Base-by-base conservation (phyloP, 2,888 invertebrate genomes). In the Drosophila subquinaria region DNA sequence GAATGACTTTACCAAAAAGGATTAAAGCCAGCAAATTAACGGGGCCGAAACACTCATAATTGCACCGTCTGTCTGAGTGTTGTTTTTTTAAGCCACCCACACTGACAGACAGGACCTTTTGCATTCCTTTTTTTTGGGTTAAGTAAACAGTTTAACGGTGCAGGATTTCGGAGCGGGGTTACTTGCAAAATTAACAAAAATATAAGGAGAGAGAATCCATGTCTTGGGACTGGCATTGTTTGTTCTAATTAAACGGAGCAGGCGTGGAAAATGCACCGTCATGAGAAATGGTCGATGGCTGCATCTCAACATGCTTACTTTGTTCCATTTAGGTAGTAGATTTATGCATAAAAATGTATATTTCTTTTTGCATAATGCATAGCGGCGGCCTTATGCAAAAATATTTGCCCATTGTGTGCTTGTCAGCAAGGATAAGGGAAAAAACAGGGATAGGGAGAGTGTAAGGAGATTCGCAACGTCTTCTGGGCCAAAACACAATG, bases 41-140 rank as follows among this genome's bases (percentile, higher is more conserved):
- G 72, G 72, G 71, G 69, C 69, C 72, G 67, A 23, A 53, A 57
- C 60, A 62, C 69, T 66, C 63, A 73, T 78, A 81, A 78, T 82
- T 78, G 66, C 82, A 65, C 51, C 50, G 23, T 23, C 23, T 23
- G 64, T 52, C 78, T 66, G 64, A 65, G 53, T 86, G 71, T 79
- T 86, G 72, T 82, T 87, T 82, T 81, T 79, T 79, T 73, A 82
- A 88, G 75, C 88, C 88, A 84, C 88, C 88, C 86, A 88, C 87
- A 84, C 68, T 50, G 73, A 40, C 55, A 23, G 23, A 23, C 2
- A 35, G 67, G 33, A 51, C 69, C 64, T 20, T 36, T 47, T 20
- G 38, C 47, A 30, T 42, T 52, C 48, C 67, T 23, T 23, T 33
- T 27, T 38, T 35, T 40, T 35, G 56, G 76, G 60, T 66, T 81